Evolutionary conservation across 2,888 invertebrate species (phyloP).

Genomic region (Amiota mariae): DNA sequence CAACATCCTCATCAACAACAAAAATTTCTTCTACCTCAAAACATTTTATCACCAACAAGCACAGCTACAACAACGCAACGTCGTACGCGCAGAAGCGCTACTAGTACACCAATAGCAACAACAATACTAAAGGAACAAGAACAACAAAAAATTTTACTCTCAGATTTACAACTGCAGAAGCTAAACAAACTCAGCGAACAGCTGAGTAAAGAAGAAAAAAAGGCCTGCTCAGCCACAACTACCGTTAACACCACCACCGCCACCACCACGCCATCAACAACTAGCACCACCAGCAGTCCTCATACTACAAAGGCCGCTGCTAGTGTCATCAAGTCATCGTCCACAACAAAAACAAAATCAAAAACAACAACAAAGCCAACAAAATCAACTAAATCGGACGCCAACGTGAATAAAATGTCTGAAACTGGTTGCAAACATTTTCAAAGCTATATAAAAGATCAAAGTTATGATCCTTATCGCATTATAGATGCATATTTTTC

Average conservation of each 20-base stretch:
- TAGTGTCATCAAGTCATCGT: slow-evolving; percentile 47
- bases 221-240: slow-evolving; percentile 22
- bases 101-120: slow-evolving; percentile 34
- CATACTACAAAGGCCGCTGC: slow-evolving; percentile 26
- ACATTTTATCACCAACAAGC: neutral
- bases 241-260: slow-evolving; percentile 31
- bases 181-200: slow-evolving; percentile 13
- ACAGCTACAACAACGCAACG: slow-evolving; percentile 39
- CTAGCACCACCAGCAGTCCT: slow-evolving; percentile 49
- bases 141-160: slow-evolving; percentile 34
- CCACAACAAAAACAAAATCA: neutral
- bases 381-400: slow-evolving; percentile 7
- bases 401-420: slow-evolving; percentile 58
- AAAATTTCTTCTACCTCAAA: slow-evolving; percentile 24
- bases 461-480: slow-evolving; percentile 74
- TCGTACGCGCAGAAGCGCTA: slow-evolving; percentile 41
- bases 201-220: neutral
- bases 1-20: neutral
- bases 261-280: slow-evolving; percentile 29
- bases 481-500: slow-evolving; percentile 91
- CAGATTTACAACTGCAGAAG: slow-evolving; percentile 31
- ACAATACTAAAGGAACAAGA: slow-evolving; percentile 35
- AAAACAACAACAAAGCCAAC: slow-evolving; percentile 37
- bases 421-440: slow-evolving; percentile 72
- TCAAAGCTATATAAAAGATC: slow-evolving; percentile 71